Percentiles rank a stretch among this genome's conserved stretches.
These are phyloP conservation scores for Cebus imitator DNA, from an alignment of 2,113 vertebrate genomes.

Conservation along the genomic window DNA sequence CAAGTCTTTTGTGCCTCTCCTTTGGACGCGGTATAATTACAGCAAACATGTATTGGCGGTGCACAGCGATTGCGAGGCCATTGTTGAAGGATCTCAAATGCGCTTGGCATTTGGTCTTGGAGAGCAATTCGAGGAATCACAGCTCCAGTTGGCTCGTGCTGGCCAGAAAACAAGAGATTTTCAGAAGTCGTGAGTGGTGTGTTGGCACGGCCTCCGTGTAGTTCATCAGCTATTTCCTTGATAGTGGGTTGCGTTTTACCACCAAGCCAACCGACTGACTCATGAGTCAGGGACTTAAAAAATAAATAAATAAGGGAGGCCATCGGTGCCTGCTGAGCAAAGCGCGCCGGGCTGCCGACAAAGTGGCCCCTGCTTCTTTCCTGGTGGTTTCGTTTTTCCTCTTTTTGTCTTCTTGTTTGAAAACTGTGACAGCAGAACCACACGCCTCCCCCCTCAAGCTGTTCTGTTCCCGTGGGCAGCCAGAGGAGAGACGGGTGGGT, in stretches of 20 bases:
- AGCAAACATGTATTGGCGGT: slow-evolving; percentile 59
- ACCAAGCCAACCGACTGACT: slow-evolving; percentile 69
- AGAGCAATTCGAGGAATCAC: background rate
- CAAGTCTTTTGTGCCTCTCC: slow-evolving; percentile 68
- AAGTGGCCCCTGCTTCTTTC: background rate
- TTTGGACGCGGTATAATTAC: slow-evolving; percentile 63
- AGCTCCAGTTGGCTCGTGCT: slow-evolving; percentile 50
- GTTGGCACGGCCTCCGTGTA: slow-evolving; percentile 59
- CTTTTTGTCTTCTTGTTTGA: slow-evolving; percentile 36
- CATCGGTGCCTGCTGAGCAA: background rate
- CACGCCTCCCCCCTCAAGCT: background rate
- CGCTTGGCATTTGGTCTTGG: slow-evolving; percentile 61
- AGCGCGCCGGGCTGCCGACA: background rate
- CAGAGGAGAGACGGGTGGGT: background rate
- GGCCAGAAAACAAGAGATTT: slow-evolving; percentile 51
- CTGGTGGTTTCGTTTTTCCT: background rate
- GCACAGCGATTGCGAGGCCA: background rate
- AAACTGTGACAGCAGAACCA: slow-evolving; percentile 10
- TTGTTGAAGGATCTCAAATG: slow-evolving; percentile 54
- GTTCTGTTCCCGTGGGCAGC: background rate
- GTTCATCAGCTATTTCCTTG: slow-evolving; percentile 34
- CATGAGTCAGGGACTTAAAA: slow-evolving; percentile 61
- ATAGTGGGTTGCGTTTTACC: slow-evolving; percentile 60
- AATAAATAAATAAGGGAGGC: slow-evolving; percentile 42
- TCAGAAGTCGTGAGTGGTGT: slow-evolving; percentile 42